Evolutionary conservation across 2,113 vertebrate species (phyloP).

Genomic region (Centrocercus urophasianus): DNA sequence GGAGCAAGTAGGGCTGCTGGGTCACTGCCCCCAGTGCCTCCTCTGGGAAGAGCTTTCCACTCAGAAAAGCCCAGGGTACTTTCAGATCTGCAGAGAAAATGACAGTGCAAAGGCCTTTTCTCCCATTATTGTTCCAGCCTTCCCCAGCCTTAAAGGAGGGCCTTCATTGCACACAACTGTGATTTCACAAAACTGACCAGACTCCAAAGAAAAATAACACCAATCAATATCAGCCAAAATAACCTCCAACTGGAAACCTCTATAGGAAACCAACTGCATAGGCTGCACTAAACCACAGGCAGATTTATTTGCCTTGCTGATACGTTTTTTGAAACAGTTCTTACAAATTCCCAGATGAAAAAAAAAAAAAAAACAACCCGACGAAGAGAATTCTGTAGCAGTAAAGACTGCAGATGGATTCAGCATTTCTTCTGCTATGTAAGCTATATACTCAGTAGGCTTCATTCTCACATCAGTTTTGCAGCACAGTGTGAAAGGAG

Average conservation of each 20-base stretch:
- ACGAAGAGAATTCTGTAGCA: accelerated
- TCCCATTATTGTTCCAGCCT: background rate
- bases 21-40: background rate
- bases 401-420: background rate
- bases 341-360: background rate
- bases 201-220: background rate
- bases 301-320: background rate
- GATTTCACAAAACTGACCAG: background rate
- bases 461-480: background rate
- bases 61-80: background rate
- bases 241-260: background rate
- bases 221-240: background rate
- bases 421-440: background rate
- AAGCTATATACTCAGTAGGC: background rate
- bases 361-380: background rate
- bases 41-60: background rate
- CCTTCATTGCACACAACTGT: background rate
- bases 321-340: background rate
- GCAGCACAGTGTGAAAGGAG: background rate
- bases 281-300: background rate
- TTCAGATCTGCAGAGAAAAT: background rate
- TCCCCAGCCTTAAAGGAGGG: background rate
- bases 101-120: background rate
- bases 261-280: background rate
- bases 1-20: background rate